Percentiles rank a stretch among this genome's conserved stretches.
These are phyloP conservation scores for Tautogolabrus adspersus DNA, from an alignment of 2,113 vertebrate species.

Conservation along the genomic window DNA sequence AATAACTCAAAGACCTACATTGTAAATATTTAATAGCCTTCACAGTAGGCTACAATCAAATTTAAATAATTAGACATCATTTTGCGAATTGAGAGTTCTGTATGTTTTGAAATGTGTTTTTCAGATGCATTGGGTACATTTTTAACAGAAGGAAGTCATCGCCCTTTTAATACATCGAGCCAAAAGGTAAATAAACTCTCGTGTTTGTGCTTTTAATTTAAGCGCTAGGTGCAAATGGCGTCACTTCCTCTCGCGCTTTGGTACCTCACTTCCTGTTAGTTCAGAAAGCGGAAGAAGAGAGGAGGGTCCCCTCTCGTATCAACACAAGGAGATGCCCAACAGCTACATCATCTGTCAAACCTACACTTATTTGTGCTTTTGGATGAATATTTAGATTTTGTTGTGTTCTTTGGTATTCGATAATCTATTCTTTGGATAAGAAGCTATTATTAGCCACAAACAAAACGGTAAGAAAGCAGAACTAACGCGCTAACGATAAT, in stretches of 20 bases:
- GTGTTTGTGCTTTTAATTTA: slow-evolving; percentile 26
- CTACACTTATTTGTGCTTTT: not conserved
- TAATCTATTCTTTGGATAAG: not conserved
- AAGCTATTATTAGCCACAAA: not conserved
- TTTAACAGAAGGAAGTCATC: too few relatives aligned
- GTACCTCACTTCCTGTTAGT: slow-evolving; percentile 42
- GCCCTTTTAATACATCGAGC: too few relatives aligned
- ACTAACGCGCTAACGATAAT: slow-evolving; percentile 6
- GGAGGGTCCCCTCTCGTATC: slow-evolving; percentile 38
- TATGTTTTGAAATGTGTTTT: too few relatives aligned
- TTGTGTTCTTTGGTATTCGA: not conserved
- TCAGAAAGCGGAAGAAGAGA: slow-evolving; percentile 30
- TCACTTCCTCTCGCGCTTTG: slow-evolving; percentile 16
- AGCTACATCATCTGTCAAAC: not conserved
- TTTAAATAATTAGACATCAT: too few relatives aligned
- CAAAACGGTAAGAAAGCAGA: slow-evolving; percentile 52
- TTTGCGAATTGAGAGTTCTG: too few relatives aligned
- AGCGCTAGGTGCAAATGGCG: not conserved
- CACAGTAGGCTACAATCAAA: too few relatives aligned
- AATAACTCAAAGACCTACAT: too few relatives aligned
- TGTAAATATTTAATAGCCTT: too few relatives aligned
- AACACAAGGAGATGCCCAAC: slow-evolving; percentile 41
- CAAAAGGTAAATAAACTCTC: not conserved
- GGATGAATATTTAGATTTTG: not conserved
- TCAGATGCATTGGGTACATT: too few relatives aligned